Percentiles rank a stretch among this genome's conserved stretches.
These are phyloP conservation scores for Siphlonurus alternatus DNA, from an alignment of 2,888 invertebrate genomes.

Conservation along the genomic window DNA sequence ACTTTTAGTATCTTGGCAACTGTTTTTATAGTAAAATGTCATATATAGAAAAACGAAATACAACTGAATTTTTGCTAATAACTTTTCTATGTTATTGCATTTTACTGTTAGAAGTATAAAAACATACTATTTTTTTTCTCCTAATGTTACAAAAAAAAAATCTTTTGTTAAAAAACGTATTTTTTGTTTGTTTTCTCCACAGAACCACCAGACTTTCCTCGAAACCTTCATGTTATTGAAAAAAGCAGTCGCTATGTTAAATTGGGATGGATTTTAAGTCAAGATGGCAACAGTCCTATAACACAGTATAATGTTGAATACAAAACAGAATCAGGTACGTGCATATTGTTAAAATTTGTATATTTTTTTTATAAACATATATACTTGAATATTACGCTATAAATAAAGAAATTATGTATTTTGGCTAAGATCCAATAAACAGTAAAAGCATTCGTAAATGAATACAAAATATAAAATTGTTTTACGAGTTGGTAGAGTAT, in stretches of 20 bases:
- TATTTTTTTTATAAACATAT: background rate
- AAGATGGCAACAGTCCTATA: conserved; percentile 22
- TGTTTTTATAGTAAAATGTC: no score
- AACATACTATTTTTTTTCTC: no score
- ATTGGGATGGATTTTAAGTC: conserved; percentile 27
- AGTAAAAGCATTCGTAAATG: background rate
- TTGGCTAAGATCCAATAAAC: background rate
- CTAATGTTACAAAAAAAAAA: no score
- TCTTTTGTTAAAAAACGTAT: no score
- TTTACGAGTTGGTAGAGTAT: background rate
- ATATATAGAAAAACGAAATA: no score
- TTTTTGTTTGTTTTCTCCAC: conserved; percentile 8
- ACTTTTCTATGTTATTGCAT: no score
- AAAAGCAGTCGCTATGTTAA: conserved; percentile 22
- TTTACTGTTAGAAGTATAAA: no score
- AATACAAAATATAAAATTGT: background rate
- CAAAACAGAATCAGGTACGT: conserved; percentile 21
- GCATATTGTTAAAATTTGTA: background rate
- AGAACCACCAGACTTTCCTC: conserved; percentile 28
- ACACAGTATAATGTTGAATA: conserved; percentile 26
- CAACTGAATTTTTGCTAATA: no score
- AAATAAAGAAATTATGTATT: background rate
- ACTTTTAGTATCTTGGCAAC: background rate
- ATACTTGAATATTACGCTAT: no score
- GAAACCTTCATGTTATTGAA: conserved; percentile 22